Evolutionary conservation across 1,140 invertebrate genomes (phyloP), one percentile per base, ranked within the genome.

Genomic region (Aporrectodea caliginosa): DNA sequence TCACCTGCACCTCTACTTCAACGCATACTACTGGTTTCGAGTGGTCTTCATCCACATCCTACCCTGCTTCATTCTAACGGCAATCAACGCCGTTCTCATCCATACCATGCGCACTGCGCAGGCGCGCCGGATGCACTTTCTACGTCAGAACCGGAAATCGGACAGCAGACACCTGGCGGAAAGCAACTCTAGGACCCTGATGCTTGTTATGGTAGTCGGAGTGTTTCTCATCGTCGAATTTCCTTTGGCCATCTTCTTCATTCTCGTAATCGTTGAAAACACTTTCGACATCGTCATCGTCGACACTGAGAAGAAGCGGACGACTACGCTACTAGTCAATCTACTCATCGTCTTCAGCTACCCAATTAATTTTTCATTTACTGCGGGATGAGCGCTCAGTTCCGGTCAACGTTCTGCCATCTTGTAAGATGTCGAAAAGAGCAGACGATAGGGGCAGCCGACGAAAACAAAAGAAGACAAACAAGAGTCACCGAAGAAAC

Each of bases 11-110:
- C 86, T 92, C 0, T 96, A 95, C 87, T 95, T 91, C 88, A 92
- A 92, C 35, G 88, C 91, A 0, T 96, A 95, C 88, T 96, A 85
- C 86, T 91, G 92, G 83, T 96, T 96, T 86, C 90, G 96, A 1
- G 93, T 97, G 2, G 88, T 97, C 16, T 97, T 95, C 88, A 94
- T 98, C 22, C 94, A 98, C 85, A 88, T 95, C 79, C 89, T 95
- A 30, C 96, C 96, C 0, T 97, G 95, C 89, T 91, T 94, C 1
- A 92, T 93, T 1, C 90, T 98, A 6, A 94, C 97, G 0, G 92
- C 95, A 0, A 90, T 98, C 27, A 98, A 98, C 87, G 91, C 94
- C 0, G 89, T 97, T 14, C 90, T 98, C 0, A 96, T 96, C 84
- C 89, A 91, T 74, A 94, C 95, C 0, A 91, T 98, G 91, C 89